Percentiles rank a stretch among this genome's conserved stretches.
Conservation (phyloP, 2,888 invertebrate genomes). For the Hirudinaria manillensis region DNA sequence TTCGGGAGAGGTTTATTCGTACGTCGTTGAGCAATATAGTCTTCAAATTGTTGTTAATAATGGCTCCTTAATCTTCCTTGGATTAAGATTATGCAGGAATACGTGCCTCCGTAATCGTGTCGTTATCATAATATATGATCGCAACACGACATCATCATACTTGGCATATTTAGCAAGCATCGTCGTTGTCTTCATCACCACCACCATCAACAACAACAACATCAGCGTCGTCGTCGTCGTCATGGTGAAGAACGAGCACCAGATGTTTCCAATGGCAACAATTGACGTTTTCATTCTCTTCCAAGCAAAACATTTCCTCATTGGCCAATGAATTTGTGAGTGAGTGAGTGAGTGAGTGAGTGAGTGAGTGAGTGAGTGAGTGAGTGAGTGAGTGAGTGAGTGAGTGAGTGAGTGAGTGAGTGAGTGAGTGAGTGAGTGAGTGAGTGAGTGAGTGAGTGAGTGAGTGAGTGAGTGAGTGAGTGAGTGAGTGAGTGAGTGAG, state of each 20-base stretch:
- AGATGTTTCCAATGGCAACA: background rate
- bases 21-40: background rate
- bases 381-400: too few species aligned
- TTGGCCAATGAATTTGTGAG: background rate
- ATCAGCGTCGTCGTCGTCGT: conserved; percentile 17
- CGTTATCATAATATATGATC: too few species aligned
- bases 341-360: background rate
- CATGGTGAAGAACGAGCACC: conserved; percentile 11
- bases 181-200: conserved; percentile 14
- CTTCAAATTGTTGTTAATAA: too few species aligned
- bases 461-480: conserved; percentile 33
- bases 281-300: conserved; percentile 1
- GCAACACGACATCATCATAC: background rate
- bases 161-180: background rate
- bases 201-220: conserved; percentile 19
- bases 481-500: conserved; percentile 24
- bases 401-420: too few species aligned
- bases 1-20: too few species aligned
- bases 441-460: conserved; percentile 30
- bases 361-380: background rate
- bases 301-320: background rate
- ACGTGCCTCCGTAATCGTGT: too few species aligned
- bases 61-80: too few species aligned
- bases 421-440: conserved; percentile 8
- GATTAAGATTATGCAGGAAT: too few species aligned